A percentile compares a stretch with the other conserved stretches of the same genome.
Evolutionary conservation across 2,113 vertebrate species (phyloP).

Genomic region (Thomomys bottae): DNA sequence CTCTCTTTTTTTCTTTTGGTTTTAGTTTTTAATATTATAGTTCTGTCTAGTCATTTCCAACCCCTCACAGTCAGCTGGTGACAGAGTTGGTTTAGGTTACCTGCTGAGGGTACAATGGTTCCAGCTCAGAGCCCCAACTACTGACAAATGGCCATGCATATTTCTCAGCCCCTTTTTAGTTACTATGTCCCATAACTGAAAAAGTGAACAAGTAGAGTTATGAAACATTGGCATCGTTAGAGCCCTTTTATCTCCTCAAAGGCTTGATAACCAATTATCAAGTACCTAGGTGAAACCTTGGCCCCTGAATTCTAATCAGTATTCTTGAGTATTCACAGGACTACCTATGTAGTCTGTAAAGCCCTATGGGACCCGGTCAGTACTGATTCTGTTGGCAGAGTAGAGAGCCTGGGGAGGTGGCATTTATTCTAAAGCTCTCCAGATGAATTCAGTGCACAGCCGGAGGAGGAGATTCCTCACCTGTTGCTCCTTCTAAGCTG

Average conservation of each 20-base stretch:
- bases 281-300: not conserved
- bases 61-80: not conserved
- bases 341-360: not conserved
- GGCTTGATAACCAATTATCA: not conserved
- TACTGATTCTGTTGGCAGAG: not conserved
- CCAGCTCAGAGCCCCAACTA: slow-evolving; percentile 87
- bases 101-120: slow-evolving; percentile 89
- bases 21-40: not conserved
- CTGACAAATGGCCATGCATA: slow-evolving; percentile 84
- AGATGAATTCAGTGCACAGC: not conserved
- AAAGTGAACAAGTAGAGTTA: slow-evolving; percentile 49
- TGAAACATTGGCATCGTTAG: not conserved
- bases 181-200: slow-evolving; percentile 88
- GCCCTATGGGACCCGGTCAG: not conserved
- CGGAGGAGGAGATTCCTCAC: not conserved
- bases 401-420: not conserved
- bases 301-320: not conserved
- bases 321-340: not conserved
- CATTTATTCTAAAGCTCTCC: not conserved
- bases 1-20: not conserved
- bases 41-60: not conserved
- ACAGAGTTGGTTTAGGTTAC: slow-evolving; percentile 71
- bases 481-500: not conserved
- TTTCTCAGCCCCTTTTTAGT: slow-evolving; percentile 82
- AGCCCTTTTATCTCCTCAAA: not conserved